These are phyloP conservation scores for Macrotis lagotis DNA, from an alignment of 2,113 vertebrate species.

Conservation along the genomic window DNA sequence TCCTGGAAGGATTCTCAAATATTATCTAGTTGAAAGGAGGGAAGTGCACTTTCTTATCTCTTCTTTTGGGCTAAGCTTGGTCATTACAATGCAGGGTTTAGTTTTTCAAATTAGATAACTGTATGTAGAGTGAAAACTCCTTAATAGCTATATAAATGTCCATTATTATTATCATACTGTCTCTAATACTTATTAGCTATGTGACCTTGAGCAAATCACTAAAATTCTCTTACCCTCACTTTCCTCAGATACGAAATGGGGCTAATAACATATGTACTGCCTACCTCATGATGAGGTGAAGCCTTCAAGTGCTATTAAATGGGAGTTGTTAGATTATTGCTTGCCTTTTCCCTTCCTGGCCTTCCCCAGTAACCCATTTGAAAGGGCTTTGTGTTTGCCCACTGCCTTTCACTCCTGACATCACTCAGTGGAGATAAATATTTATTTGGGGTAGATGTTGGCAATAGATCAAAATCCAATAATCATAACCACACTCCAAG, in stretches of 20 bases:
- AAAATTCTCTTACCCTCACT: background rate
- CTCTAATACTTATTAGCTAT: background rate
- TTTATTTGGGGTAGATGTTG: slow-evolving; percentile 73
- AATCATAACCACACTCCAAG: slow-evolving; percentile 56
- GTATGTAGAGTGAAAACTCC: background rate
- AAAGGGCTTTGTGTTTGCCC: slow-evolving; percentile 47
- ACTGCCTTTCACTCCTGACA: slow-evolving; percentile 64
- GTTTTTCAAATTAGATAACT: background rate
- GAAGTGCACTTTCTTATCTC: background rate
- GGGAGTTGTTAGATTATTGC: background rate
- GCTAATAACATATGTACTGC: background rate
- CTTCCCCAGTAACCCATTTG: background rate
- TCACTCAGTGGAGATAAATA: slow-evolving; percentile 70
- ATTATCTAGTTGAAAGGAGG: background rate
- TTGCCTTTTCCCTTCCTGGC: background rate
- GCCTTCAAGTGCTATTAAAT: background rate
- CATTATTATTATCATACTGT: background rate
- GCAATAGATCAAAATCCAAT: slow-evolving; percentile 78
- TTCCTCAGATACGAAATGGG: background rate
- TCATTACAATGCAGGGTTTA: background rate
- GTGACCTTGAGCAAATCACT: background rate
- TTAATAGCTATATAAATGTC: background rate
- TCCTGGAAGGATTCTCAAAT: background rate
- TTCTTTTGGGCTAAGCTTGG: background rate
- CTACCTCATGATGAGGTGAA: background rate